Evolutionary conservation across 2,888 invertebrate genomes (phyloP).

Genomic region (Calliopum simillimum): DNA sequence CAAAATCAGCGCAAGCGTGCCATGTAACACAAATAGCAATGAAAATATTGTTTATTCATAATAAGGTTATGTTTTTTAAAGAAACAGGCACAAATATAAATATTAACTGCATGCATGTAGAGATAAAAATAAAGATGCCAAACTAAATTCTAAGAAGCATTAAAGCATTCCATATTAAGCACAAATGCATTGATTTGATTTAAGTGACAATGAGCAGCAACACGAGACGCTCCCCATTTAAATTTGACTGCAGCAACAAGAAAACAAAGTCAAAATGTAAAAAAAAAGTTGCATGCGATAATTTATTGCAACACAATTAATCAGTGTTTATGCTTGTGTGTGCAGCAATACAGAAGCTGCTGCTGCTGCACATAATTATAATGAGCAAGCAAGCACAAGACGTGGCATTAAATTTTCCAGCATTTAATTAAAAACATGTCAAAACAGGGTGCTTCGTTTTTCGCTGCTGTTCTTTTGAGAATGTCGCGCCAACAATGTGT

Average conservation of each 20-base stretch:
- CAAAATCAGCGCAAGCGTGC: slow-evolving; percentile 45
- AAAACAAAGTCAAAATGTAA: background rate
- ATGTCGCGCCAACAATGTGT: slow-evolving; percentile 29
- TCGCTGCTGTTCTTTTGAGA: slow-evolving; percentile 27
- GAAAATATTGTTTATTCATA: background rate
- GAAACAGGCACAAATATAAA: background rate
- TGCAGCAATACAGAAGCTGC: slow-evolving; percentile 25
- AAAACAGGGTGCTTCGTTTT: slow-evolving; percentile 40
- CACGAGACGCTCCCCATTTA: background rate
- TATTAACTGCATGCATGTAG: background rate
- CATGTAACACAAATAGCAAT: background rate
- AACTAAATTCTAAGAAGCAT: slow-evolving; percentile 17
- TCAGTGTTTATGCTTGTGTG: slow-evolving; percentile 43
- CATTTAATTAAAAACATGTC: slow-evolving; percentile 64
- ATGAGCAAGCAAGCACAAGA: slow-evolving; percentile 36
- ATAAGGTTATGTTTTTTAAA: background rate
- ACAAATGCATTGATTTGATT: background rate
- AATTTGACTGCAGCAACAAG: background rate
- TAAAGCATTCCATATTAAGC: slow-evolving; percentile 1
- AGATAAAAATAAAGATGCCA: slow-evolving; percentile 1
- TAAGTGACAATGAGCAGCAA: background rate
- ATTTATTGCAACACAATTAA: slow-evolving; percentile 50
- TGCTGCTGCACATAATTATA: slow-evolving; percentile 35
- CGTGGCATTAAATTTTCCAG: slow-evolving; percentile 59
- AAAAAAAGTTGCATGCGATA: slow-evolving; percentile 29